Base-by-base conservation (phyloP, 2,797 vertebrate species). In the Pyrocephalus nanus region DNA sequence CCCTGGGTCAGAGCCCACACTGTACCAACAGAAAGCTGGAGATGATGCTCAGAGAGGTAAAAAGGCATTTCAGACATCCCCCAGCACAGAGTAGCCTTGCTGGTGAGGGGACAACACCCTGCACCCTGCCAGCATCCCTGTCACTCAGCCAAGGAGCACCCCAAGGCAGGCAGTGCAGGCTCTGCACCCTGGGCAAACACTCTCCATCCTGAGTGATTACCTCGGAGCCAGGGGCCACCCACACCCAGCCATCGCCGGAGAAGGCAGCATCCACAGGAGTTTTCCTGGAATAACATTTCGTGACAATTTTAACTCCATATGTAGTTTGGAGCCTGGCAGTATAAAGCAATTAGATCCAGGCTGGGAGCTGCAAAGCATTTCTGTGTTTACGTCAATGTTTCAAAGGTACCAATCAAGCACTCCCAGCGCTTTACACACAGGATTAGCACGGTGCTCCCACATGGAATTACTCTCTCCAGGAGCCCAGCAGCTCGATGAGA, bases 351-450 rank as follows among this genome's bases (percentile, higher is more conserved):
- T 72, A 75, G 29, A 62, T 51, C n/a, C 19, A 38, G 76, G 77
- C 93, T 86, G 80, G 83, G 57, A 70, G 71, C 88, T 90, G 88
- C 82, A 86, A 58, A 93, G 80, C 74, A 2, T 75, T 90, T 51
- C 70, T 45, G 58, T 66, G 48, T 83, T 81, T 88, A 72, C 32
- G 9, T 80, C 86, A 85, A 3, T 5, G 55, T 77, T 93, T 48
- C 90, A 81, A 67, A 87, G 72, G 88, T 64, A 77, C 50, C 15
- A 12, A 74, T 65, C 42, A 86, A 85, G 83, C 2, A 3, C 40
- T 83, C 64, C 40, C 3, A 3, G 92, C 15, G 11, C 73, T 72
- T 75, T 32, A 86, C 54, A 45, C 55, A 13, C 48, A 73, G 80
- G 47, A 95, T 88, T 69, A 94, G 86, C 62, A 34, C 1, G 0